Evolutionary conservation across 2,113 vertebrate genomes (phyloP), one percentile per base, ranked within the genome.

Genomic region (Rhegmatorhina hoffmannsi): DNA sequence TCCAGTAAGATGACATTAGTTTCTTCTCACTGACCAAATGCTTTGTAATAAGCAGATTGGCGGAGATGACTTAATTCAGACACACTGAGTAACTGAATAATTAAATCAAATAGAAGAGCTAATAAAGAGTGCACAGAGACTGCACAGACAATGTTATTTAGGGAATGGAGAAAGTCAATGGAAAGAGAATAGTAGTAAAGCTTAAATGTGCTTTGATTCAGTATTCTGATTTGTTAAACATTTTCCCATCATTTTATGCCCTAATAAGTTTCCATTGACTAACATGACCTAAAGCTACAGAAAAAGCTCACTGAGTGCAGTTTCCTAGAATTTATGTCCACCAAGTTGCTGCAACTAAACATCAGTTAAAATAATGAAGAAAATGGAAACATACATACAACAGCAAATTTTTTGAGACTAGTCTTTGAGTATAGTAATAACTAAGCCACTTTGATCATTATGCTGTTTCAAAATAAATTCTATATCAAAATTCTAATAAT

Each of bases 41-140:
- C 89, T 68, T 81, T 73, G 81, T 58, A 94, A 89, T 87, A 96
- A 66, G 49, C n/a, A 87, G 81, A 78, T 34, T 76, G 77, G 80
- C 18, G 0, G 66, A 89, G 94, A 97, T 92, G 74, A 94, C 96
- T 97, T 95, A 95, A 97, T 96, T 95, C 84, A 95, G 77, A 73
- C 87, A 85, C 70, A 85, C 70, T 34, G 72, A 94, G 90, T 93
- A 96, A 95, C 77, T 88, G 87, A 95, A 94, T 96, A 97, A 97
- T 97, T 91, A 95, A 94, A 96, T 94, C 84, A 92, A 96, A 91
- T 6, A 87, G 89, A 95, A 96, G 56, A 97, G 91, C 94, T 92
- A 97, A 96, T 97, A 87, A 89, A 78, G 89, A 92, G 66, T 58
- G 40, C 66, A 91, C 15, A 75, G 87, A 68, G 44, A 75, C 81